Evolutionary conservation across 1,140 invertebrate species (phyloP).

Genomic region (Ceratosolen solmsi): DNA sequence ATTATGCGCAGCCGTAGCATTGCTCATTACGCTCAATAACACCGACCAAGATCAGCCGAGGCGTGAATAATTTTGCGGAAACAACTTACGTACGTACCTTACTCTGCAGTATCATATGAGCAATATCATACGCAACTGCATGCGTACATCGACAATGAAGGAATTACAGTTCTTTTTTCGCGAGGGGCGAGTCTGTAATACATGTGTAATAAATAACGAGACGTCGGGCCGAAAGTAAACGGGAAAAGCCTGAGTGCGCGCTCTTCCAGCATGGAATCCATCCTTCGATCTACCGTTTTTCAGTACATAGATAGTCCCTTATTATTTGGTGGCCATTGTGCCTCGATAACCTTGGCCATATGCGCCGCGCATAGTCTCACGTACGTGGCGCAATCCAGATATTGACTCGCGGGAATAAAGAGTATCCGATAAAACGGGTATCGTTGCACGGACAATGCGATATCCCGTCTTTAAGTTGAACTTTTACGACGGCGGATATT

Average conservation of each 20-base stretch:
- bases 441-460: no score
- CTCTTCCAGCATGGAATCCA: background rate
- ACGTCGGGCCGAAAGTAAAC: background rate
- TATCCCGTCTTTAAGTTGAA: background rate
- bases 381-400: background rate
- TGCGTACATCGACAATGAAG: no score
- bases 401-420: background rate
- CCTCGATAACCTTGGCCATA: constrained; percentile 31
- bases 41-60: no score
- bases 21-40: no score
- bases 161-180: no score
- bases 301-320: constrained; percentile 47
- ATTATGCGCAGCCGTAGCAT: no score
- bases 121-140: no score
- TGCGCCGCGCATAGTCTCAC: background rate
- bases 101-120: no score
- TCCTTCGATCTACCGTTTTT: constrained; percentile 37
- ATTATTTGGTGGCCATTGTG: constrained; percentile 47
- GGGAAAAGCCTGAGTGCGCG: background rate
- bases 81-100: no score
- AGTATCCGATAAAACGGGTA: no score
- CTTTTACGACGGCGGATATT: background rate
- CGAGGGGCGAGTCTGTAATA: no score
- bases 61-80: no score
- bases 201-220: constrained; percentile 28